Evolutionary conservation across 2,113 vertebrate species (phyloP), one percentile per base, ranked within the genome.

Genomic region (Pristiophorus japonicus): DNA sequence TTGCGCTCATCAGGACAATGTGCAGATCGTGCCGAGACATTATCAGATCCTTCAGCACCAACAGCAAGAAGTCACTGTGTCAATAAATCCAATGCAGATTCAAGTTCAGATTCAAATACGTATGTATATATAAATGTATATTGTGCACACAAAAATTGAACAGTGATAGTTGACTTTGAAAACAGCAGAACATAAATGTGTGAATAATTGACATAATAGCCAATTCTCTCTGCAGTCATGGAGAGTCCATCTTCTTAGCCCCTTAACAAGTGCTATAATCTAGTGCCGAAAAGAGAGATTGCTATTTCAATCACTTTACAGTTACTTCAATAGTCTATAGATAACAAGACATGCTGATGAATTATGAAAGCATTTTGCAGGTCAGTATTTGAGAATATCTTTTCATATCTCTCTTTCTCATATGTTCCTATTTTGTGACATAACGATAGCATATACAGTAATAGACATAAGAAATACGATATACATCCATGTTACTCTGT

Each of bases 1-100:
- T 99, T 95, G 99, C 99, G 96, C 99, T 99, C 99, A 99, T 99
- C 4, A 99, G 97, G 95, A 99, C 98, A 95, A 99, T 97, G 96
- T 98, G 98, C 95, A 99, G 97, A 96, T 98, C 98, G 45, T 97
- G 97, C 96, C 98, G 98, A 97, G 98, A 98, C 45, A 96, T 51
- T 94, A 99, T 97, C 78, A 99, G 97, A 96, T 99, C 98, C 97
- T 99, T 99, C 96, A 99, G 97, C 95, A 99, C 98, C 96, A 99
- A 97, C 96, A 99, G 97, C 96, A 99, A 97, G 97, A 99, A 99
- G 97, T 99, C 99, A 98, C 99, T 99, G 96, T 59, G 59, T 4
- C 34, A 95, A 95, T 81, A 85, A 96, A 95, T 63, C 45, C 73
- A 96, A 96, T 5, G 10, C 27, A 30, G 0, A 75, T 59, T 95